Conservation (phyloP, 2,113 vertebrate species). For the Nibea coibor region DNA sequence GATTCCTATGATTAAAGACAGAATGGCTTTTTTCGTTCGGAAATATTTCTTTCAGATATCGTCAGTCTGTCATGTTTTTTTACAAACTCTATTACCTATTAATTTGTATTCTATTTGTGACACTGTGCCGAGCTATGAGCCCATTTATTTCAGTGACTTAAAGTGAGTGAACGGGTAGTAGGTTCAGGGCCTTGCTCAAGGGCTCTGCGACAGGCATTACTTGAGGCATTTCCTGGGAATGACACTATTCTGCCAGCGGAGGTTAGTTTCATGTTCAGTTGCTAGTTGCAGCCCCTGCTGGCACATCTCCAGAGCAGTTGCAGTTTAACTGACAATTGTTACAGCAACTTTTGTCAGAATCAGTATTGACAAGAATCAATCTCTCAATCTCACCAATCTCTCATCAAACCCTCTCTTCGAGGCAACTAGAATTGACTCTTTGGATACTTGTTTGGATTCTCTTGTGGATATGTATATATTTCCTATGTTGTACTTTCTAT, state of each 20-base stretch:
- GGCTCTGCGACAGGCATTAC: not conserved
- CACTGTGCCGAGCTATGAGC: too few relatives aligned
- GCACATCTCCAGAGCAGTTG: not conserved
- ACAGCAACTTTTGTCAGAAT: not conserved
- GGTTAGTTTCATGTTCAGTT: not conserved
- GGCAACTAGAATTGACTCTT: too few relatives aligned
- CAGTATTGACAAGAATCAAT: not conserved
- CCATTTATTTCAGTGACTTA: not conserved
- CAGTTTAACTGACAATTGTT: not conserved
- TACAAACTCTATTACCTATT: not conserved
- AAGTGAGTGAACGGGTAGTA: not conserved
- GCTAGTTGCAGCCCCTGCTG: not conserved
- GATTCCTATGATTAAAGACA: conserved; percentile 1
- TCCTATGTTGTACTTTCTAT: not conserved
- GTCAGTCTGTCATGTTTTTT: not conserved
- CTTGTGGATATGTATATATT: not conserved
- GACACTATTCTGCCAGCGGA: not conserved
- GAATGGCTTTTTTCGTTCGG: not conserved
- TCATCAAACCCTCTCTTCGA: too few relatives aligned
- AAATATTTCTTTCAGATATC: not conserved
- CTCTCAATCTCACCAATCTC: too few relatives aligned
- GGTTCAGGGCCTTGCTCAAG: not conserved
- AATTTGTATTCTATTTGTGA: not conserved
- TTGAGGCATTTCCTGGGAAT: not conserved
- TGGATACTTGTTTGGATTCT: not conserved